phyloP scores from a whole-genome alignment of 2,113 vertebrate species.

The Microcebus murinus region DNA sequence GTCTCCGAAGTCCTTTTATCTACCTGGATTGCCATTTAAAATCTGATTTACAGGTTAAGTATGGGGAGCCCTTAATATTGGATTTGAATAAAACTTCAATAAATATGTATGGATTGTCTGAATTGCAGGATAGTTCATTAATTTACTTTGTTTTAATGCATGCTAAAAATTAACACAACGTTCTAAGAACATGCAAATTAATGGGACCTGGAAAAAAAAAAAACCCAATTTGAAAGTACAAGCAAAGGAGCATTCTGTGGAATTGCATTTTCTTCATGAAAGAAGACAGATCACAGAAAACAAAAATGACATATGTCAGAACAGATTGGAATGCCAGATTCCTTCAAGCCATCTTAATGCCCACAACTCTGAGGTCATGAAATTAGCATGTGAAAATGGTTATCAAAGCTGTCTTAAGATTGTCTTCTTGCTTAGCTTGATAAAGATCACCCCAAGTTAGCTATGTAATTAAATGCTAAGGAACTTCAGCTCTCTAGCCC shows the following conservation, averaged over 20 bases:
- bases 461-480: neutral
- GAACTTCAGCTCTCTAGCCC: constrained; percentile 42
- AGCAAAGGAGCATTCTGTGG: neutral
- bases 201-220: neutral
- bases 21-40: constrained; percentile 20
- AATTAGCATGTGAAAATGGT: neutral
- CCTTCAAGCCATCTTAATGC: neutral
- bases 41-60: constrained; percentile 61
- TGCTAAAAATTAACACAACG: neutral
- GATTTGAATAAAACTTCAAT: constrained; percentile 64
- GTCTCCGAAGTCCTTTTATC: neutral
- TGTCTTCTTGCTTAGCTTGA: neutral
- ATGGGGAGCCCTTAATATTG: constrained; percentile 42
- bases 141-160: constrained; percentile 29
- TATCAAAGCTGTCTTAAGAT: neutral
- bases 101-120: constrained; percentile 46
- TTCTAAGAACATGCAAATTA: constrained; percentile 24
- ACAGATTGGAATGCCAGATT: neutral
- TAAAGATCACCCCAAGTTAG: constrained; percentile 24
- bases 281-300: neutral
- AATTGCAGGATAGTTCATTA: constrained; percentile 2
- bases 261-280: neutral
- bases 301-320: neutral
- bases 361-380: neutral
- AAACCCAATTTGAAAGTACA: neutral